Evolutionary conservation across 1,140 invertebrate species (phyloP).

Genomic region (Mactra quadrangularis): DNA sequence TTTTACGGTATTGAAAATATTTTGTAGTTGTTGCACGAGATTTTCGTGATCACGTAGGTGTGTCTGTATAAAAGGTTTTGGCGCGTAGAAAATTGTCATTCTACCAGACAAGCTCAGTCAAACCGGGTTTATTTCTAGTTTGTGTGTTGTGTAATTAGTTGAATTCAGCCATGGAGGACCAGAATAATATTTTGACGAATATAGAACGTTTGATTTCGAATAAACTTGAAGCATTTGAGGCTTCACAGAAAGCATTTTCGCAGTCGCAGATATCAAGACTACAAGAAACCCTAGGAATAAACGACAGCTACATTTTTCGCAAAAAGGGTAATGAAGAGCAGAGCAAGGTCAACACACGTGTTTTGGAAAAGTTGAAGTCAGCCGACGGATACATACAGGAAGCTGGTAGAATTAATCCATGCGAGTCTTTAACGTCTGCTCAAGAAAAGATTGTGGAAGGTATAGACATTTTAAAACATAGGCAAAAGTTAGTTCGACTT

Average conservation of each 20-base stretch:
- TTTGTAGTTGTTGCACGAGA: no score
- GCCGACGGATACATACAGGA: slow-evolving; percentile 4
- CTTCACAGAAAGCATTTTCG: neutral
- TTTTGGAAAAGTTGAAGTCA: neutral
- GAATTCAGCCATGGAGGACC: neutral
- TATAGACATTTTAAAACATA: no score
- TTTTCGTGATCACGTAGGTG: no score
- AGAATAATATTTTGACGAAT: neutral
- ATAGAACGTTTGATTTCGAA: neutral
- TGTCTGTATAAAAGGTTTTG: no score
- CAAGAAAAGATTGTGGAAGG: no score
- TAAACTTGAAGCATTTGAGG: neutral
- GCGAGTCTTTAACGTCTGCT: neutral
- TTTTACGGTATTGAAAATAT: no score
- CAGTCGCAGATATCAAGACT: neutral
- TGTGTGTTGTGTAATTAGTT: neutral
- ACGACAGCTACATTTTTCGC: slow-evolving; percentile 1
- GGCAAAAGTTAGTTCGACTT: no score
- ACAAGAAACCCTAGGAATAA: neutral
- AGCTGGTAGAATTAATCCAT: no score
- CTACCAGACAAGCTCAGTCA: neutral
- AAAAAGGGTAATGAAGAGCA: slow-evolving; percentile 24
- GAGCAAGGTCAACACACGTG: neutral
- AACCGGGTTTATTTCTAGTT: no score
- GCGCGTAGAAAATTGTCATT: no score